A percentile compares a stretch with the other conserved stretches of the same genome.
Conservation (phyloP, 1,140 invertebrate species). For the Achroia grisella region DNA sequence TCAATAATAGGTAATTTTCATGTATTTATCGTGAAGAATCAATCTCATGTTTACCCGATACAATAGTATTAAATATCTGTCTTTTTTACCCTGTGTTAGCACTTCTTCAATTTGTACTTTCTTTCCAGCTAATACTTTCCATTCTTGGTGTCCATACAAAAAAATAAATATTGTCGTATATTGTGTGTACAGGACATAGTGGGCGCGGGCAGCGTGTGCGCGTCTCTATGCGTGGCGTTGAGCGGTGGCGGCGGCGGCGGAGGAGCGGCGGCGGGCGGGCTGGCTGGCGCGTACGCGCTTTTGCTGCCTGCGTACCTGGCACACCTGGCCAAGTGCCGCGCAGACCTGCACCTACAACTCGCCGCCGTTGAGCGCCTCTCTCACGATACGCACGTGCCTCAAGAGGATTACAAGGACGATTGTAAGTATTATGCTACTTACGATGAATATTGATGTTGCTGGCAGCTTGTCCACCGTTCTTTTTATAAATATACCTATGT, state of each 20-base stretch:
- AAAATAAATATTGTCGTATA: no score
- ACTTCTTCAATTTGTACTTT: no score
- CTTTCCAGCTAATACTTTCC: no score
- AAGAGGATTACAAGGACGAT: slow-evolving; percentile 75
- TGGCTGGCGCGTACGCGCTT: slow-evolving; percentile 87
- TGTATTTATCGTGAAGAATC: no score
- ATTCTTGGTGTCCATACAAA: no score
- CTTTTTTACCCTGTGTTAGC: no score
- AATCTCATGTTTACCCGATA: no score
- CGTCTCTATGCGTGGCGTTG: slow-evolving; percentile 79
- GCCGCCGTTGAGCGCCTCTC: slow-evolving; percentile 83
- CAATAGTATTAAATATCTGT: no score
- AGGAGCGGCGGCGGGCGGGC: slow-evolving; percentile 77
- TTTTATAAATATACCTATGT: no score
- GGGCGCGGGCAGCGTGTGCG: slow-evolving; percentile 84
- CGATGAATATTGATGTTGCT: no score
- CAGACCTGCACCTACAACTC: slow-evolving; percentile 87
- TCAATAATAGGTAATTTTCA: no score
- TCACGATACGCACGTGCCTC: slow-evolving; percentile 74
- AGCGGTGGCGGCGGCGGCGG: slow-evolving; percentile 74
- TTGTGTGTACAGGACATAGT: slow-evolving; percentile 81
- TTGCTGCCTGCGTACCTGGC: slow-evolving; percentile 87
- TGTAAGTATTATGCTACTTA: slow-evolving; percentile 61
- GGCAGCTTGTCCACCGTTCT: no score
- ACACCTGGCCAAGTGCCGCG: slow-evolving; percentile 86